These are phyloP conservation scores for Pseudolaguvia tuberculata DNA, from an alignment of 2,113 vertebrate species.

Conservation along the genomic window DNA sequence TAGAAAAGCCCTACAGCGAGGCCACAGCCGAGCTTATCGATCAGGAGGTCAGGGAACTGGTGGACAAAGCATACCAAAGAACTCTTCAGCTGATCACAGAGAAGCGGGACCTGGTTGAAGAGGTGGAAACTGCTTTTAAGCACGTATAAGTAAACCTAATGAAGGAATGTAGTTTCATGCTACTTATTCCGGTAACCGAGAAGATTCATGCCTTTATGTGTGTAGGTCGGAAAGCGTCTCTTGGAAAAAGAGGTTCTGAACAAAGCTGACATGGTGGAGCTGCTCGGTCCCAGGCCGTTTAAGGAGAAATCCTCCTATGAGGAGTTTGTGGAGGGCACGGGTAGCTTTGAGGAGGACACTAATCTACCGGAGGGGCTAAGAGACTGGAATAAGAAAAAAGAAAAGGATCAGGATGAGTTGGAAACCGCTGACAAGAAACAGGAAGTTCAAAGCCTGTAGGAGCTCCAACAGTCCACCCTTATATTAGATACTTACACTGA, in stretches of 20 bases:
- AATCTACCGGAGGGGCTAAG: slow-evolving; percentile 62
- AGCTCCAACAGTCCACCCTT: neutral
- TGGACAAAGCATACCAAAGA: slow-evolving; percentile 57
- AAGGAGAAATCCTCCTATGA: slow-evolving; percentile 61
- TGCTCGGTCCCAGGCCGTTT: slow-evolving; percentile 62
- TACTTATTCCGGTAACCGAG: neutral
- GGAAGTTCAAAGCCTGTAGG: slow-evolving; percentile 39
- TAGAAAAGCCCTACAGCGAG: slow-evolving; percentile 64
- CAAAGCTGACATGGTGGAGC: slow-evolving; percentile 61
- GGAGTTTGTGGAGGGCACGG: slow-evolving; percentile 64
- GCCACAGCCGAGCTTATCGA: slow-evolving; percentile 69
- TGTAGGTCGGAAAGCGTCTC: slow-evolving; percentile 60
- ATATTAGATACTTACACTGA: neutral
- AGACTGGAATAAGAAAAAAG: slow-evolving; percentile 58
- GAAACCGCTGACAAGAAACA: slow-evolving; percentile 33
- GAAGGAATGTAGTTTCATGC: neutral
- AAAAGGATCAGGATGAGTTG: slow-evolving; percentile 33
- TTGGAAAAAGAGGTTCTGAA: slow-evolving; percentile 67
- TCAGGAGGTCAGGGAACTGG: slow-evolving; percentile 69
- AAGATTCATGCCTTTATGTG: neutral
- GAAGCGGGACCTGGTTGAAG: slow-evolving; percentile 56
- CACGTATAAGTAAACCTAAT: neutral
- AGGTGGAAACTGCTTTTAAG: slow-evolving; percentile 43
- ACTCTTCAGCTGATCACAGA: slow-evolving; percentile 61
- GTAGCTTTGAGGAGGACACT: slow-evolving; percentile 65